Base-by-base conservation (phyloP, 2,888 invertebrate species). In the Nyleta sp. region DNA sequence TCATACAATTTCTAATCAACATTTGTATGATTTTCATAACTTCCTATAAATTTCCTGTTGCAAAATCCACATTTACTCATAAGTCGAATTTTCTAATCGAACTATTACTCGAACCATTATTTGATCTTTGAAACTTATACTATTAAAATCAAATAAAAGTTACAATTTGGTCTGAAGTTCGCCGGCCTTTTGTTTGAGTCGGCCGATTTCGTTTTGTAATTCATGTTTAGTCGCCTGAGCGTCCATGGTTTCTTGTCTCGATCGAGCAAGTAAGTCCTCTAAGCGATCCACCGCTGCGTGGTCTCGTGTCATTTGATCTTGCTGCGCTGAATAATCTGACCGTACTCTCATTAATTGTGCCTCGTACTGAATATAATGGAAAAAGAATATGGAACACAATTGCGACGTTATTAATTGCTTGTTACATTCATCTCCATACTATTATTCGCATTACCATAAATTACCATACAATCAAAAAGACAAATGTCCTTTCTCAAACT, bases 171-270 rank as follows among this genome's bases (percentile, higher is more conserved):
- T 87, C 79, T 92, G 92, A n/a, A 93, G 87, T 28, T 92, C 92
- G 10, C 88, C 85, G 10, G 94, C 90, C 85, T 92, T 92, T 38
- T 92, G 91, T 83, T 93, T 94, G 76, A 94, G 88, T 53, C 92
- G 91, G 74, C 92, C 91, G 20, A 94, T 92, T 89, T 95, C 94
- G 59, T 92, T 91, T 80, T 94, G 93, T 28, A 95, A 91, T 90
- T 95, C 94, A 85, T 95, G 94, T 86, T 94, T 92, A 11, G 92
- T 91, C 40, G 94, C 84, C 84, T 94, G 93, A 33, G 93, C 91
- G 73, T 94, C 93, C 22, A 94, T 93, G n/a, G 93, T 91, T 82
- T 94, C 94, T 60, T 92, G 92, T 28, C 94, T 91, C 8, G 93
- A 92, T 64, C 92, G 92, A 38, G 91, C 91, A 42, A 95, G 84